Conservation (phyloP, 2,888 invertebrate genomes). For the Tenthredo mesomela region DNA sequence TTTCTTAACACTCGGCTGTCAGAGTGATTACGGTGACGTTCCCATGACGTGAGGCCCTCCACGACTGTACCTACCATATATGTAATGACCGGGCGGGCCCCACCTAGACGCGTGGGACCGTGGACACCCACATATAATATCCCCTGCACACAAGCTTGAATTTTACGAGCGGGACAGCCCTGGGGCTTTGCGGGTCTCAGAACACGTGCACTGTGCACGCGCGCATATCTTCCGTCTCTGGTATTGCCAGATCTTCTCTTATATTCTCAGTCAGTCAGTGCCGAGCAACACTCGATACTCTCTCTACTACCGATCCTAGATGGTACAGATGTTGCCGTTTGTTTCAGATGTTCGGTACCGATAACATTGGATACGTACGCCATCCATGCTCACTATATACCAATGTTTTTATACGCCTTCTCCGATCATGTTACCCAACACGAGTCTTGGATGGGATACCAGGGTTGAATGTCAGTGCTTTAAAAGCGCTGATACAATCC, state of each 20-base stretch:
- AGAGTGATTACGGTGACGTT: slow-evolving; percentile 42
- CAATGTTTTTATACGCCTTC: slow-evolving; percentile 38
- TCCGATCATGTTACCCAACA: slow-evolving; percentile 48
- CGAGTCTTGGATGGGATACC: background rate
- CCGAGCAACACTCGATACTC: slow-evolving; percentile 48
- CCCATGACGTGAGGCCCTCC: slow-evolving; percentile 50
- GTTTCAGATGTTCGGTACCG: slow-evolving; percentile 61
- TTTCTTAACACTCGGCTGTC: slow-evolving; percentile 33
- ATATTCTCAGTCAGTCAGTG: background rate
- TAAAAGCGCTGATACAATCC: background rate
- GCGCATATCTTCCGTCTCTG: slow-evolving; percentile 47
- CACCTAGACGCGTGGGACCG: slow-evolving; percentile 77
- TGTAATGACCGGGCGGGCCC: slow-evolving; percentile 72
- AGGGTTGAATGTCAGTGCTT: slow-evolving; percentile 40
- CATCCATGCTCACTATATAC: slow-evolving; percentile 41
- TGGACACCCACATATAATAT: slow-evolving; percentile 71
- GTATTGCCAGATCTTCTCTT: slow-evolving; percentile 28
- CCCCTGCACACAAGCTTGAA: slow-evolving; percentile 61
- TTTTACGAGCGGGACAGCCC: slow-evolving; percentile 62
- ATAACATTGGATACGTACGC: slow-evolving; percentile 44
- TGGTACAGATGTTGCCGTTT: slow-evolving; percentile 63
- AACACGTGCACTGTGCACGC: slow-evolving; percentile 48
- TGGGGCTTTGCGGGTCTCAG: slow-evolving; percentile 38
- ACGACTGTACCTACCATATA: slow-evolving; percentile 70
- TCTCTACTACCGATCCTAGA: slow-evolving; percentile 52